phyloP scores from a whole-genome alignment of 2,888 invertebrate genomes.

The Sinotaia quadrata region DNA sequence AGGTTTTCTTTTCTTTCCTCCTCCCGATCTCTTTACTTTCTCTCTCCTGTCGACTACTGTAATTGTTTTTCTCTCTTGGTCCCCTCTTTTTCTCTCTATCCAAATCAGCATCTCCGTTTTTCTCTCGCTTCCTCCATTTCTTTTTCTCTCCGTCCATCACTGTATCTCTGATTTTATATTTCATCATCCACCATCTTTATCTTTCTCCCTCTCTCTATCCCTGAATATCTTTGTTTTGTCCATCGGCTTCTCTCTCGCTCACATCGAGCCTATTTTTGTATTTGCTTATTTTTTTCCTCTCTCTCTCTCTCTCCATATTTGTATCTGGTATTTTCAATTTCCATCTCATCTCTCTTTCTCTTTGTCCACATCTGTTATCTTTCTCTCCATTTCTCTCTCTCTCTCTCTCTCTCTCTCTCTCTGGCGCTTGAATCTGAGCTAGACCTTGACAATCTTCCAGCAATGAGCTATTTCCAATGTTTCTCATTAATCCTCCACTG shows the following conservation, averaged over 20 bases:
- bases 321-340: constrained; percentile 9
- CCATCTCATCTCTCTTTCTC: constrained; percentile 7
- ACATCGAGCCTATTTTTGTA: too few relatives aligned
- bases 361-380: constrained; percentile 8
- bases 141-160: constrained; percentile 16
- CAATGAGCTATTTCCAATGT: too few relatives aligned
- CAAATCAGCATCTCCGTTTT: neutral
- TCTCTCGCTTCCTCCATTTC: constrained; percentile 1
- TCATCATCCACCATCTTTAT: neutral
- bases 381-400: constrained; percentile 2
- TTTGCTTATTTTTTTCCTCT: neutral
- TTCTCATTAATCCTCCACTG: too few relatives aligned
- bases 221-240: neutral
- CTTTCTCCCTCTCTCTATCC: neutral
- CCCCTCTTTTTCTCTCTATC: neutral
- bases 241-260: too few relatives aligned
- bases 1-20: neutral
- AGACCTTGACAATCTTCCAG: too few relatives aligned
- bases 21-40: neutral
- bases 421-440: neutral
- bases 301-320: constrained; percentile 23
- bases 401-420: constrained; percentile 2
- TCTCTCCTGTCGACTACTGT: neutral
- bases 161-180: constrained; percentile 19
- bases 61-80: neutral